Evolutionary conservation across 2,888 invertebrate genomes (phyloP), one percentile per base, ranked within the genome.

Genomic region (Limenitis camilla): DNA sequence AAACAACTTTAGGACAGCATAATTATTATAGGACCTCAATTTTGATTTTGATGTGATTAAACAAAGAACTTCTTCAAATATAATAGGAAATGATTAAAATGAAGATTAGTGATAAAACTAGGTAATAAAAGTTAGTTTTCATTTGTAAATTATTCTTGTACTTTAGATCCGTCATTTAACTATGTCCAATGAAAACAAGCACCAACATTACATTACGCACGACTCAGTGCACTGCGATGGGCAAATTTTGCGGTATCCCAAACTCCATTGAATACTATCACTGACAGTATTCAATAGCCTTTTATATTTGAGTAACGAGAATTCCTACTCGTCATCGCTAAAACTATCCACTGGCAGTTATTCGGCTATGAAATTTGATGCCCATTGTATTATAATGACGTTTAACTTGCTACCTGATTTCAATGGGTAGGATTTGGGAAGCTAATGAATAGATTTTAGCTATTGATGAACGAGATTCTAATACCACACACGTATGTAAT

Each of bases 201-300:
- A 39, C 66, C 58, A 63, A 56, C 60, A 63, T 59, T 62, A 65
- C 74, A 80, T 83, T 81, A 80, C 66, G 62, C 58, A 68, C 82
- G 75, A 67, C 67, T 76, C 75, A 81, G 65, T 79, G 74, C 76
- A 71, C 76, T 66, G 67, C 66, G 74, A 77, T 78, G 79, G 70
- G 72, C 71, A 73, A 77, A 84, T 83, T 84, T 82, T 75, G 83
- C 81, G 84, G 81, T 73, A 63, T 64, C 72, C 76, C 69, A 72
- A 73, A 70, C 76, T 71, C 65, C 68, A 82, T 84, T 81, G 69
- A 82, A 69, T 68, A 67, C 61, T 64, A 59, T 60, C 56, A 56
- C 45, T 57, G 58, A 50, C 55, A 50, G 49, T 60, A 57, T 61
- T 60, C 52, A 56, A 57, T 52, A 54, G 51, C 62, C 56, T 69